phyloP scores from a whole-genome alignment of 2,888 invertebrate species.

The Fabriciana adippe region DNA sequence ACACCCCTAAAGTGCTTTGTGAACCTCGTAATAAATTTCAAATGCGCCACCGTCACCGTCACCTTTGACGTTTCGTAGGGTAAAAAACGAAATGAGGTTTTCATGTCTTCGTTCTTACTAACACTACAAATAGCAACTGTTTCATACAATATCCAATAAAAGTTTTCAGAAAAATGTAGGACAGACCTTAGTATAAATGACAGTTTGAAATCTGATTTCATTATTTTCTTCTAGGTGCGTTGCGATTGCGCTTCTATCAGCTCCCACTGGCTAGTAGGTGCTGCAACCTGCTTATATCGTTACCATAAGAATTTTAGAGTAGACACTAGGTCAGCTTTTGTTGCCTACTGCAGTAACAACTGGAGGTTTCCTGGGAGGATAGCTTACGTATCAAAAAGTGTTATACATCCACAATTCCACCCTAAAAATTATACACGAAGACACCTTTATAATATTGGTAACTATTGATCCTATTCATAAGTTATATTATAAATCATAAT shows the following conservation, averaged over 20 bases:
- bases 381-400: constrained; percentile 63
- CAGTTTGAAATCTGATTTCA: too few relatives aligned
- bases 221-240: constrained; percentile 52
- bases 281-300: constrained; percentile 67
- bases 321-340: constrained; percentile 61
- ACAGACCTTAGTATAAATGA: neutral
- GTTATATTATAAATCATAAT: neutral
- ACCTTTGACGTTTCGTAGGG: constrained; percentile 7
- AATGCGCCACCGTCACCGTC: constrained; percentile 8
- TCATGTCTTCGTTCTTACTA: constrained; percentile 14
- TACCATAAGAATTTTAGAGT: constrained; percentile 49
- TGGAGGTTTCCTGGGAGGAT: constrained; percentile 66
- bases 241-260: constrained; percentile 71
- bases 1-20: constrained; percentile 2
- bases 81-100: constrained; percentile 28
- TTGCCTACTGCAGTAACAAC: constrained; percentile 60
- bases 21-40: constrained; percentile 16
- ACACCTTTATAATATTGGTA: constrained; percentile 67
- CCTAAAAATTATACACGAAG: constrained; percentile 51
- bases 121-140: constrained; percentile 8
- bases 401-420: constrained; percentile 63
- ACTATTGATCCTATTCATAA: neutral
- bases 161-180: neutral
- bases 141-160: neutral
- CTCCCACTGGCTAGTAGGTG: constrained; percentile 65